These are phyloP conservation scores for Hippoglossus hippoglossus DNA, from an alignment of 2,797 vertebrate genomes.

Conservation along the genomic window DNA sequence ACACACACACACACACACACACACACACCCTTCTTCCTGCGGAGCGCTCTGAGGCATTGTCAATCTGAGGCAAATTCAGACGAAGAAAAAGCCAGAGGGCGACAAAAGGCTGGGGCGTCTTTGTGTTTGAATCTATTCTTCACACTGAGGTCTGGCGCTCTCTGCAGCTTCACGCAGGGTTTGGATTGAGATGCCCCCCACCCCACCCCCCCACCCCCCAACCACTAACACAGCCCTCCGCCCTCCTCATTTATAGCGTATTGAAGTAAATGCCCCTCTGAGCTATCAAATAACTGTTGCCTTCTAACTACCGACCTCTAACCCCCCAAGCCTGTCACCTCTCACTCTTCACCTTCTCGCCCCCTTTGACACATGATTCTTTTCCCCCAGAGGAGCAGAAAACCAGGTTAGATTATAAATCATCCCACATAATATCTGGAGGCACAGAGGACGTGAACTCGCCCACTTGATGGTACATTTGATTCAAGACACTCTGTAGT, in stretches of 20 bases:
- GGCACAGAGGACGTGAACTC: conserved; percentile 1
- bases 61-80: conserved; percentile 66
- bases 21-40: conserved; percentile 43
- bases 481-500: conserved; percentile 32
- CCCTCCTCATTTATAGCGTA: conserved; percentile 42
- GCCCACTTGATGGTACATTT: conserved; percentile 11
- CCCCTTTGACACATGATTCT: background rate
- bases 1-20: background rate
- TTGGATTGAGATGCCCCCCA: conserved; percentile 22
- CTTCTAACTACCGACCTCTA: conserved; percentile 21
- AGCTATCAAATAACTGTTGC: conserved; percentile 39
- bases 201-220: background rate
- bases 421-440: background rate
- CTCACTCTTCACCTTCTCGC: conserved; percentile 24
- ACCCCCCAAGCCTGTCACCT: conserved; percentile 21
- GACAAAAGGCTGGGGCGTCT: conserved; percentile 52
- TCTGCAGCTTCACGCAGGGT: conserved; percentile 38
- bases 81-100: conserved; percentile 47
- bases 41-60: conserved; percentile 63
- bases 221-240: conserved; percentile 10
- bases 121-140: conserved; percentile 65
- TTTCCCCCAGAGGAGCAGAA: background rate
- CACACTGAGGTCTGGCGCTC: conserved; percentile 46
- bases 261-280: conserved; percentile 35
- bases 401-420: conserved; percentile 2